Evolutionary conservation across 2,888 invertebrate species (phyloP).

Genomic region (Sussaba pulchella): DNA sequence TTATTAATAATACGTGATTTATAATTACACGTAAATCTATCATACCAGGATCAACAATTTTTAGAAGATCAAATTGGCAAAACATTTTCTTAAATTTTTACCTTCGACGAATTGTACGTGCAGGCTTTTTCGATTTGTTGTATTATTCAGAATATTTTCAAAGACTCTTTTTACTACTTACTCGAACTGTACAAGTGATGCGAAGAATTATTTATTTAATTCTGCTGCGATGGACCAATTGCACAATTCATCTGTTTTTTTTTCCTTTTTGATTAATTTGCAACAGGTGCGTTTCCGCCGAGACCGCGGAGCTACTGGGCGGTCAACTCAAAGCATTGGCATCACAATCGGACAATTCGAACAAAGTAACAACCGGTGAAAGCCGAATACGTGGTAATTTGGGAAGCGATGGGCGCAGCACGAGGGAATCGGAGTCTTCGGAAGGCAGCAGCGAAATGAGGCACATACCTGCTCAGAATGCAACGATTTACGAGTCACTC

Average conservation of each 20-base stretch:
- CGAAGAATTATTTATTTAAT: too few relatives aligned
- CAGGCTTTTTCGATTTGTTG: too few relatives aligned
- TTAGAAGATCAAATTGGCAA: too few relatives aligned
- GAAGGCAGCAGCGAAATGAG: conserved; percentile 90
- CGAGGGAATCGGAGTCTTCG: conserved; percentile 89
- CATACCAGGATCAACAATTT: too few relatives aligned
- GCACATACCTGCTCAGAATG: conserved; percentile 90
- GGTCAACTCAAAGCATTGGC: conserved; percentile 92
- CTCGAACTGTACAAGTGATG: too few relatives aligned
- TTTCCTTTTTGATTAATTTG: background rate
- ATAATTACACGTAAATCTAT: too few relatives aligned
- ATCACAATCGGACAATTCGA: conserved; percentile 80
- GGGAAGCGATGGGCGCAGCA: conserved; percentile 86
- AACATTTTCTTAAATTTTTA: too few relatives aligned
- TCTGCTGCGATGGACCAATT: too few relatives aligned
- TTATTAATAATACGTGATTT: background rate
- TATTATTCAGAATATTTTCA: too few relatives aligned
- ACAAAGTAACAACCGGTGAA: conserved; percentile 87
- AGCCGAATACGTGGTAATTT: conserved; percentile 93
- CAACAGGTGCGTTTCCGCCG: conserved; percentile 95
- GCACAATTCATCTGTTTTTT: too few relatives aligned
- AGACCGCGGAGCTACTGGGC: conserved; percentile 95
- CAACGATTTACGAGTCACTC: conserved; percentile 94
- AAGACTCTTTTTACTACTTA: too few relatives aligned
- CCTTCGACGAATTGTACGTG: too few relatives aligned